Percentiles rank a stretch among this genome's conserved stretches.
Conservation (phyloP, 2,113 vertebrate species). For the Burhinus oedicnemus region DNA sequence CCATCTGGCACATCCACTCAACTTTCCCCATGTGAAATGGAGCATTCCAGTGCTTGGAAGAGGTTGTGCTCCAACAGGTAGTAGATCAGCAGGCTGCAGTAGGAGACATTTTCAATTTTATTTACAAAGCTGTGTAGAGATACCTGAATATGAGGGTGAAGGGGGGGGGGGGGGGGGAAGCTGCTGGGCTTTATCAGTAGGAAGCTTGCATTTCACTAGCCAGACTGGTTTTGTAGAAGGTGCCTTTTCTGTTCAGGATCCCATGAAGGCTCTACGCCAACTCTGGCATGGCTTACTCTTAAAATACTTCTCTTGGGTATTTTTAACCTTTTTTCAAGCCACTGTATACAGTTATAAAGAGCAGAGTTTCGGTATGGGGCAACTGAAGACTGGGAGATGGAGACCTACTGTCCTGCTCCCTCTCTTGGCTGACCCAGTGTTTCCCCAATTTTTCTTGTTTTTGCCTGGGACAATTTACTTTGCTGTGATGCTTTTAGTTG, state of each 20-base stretch:
- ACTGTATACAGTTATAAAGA: background rate
- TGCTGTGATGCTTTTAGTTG: background rate
- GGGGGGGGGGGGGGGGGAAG: background rate
- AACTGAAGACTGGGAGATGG: background rate
- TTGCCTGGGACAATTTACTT: background rate
- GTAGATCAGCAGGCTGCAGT: background rate
- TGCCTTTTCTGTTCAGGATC: background rate
- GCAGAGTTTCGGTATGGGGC: background rate
- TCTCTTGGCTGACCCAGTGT: background rate
- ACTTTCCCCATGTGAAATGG: fast-evolving
- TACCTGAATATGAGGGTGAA: background rate
- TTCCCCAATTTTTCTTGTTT: background rate
- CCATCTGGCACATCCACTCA: background rate
- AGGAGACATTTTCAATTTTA: background rate
- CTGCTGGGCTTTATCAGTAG: background rate
- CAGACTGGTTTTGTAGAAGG: background rate
- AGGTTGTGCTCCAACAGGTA: background rate
- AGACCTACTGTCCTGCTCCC: background rate
- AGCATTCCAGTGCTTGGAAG: background rate
- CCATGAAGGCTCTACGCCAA: background rate
- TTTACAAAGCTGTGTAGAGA: background rate
- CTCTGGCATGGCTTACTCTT: background rate
- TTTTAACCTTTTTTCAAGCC: background rate
- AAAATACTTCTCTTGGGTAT: background rate
- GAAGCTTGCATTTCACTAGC: background rate